A percentile compares a stretch with the other conserved stretches of the same genome.
Evolutionary conservation across 2,113 vertebrate genomes (phyloP).

Genomic region (Amphiprion percula): DNA sequence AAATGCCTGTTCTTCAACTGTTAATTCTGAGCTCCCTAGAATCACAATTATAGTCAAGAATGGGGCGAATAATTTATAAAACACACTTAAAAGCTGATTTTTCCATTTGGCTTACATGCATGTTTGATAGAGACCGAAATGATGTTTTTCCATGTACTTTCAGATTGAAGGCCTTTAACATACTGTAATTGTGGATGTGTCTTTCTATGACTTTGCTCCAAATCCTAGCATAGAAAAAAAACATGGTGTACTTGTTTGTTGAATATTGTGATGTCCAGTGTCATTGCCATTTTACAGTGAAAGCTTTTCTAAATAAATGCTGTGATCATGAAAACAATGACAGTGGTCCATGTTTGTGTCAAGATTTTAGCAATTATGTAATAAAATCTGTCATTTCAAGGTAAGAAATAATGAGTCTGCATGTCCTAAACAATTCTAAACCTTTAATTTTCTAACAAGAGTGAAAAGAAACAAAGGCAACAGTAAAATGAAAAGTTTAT

Average conservation of each 20-base stretch:
- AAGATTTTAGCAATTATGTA: background rate
- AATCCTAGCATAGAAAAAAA: conserved; percentile 56
- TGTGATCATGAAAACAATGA: conserved; percentile 39
- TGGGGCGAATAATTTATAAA: background rate
- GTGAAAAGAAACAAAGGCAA: conserved; percentile 88
- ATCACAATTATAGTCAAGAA: background rate
- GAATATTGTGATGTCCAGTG: conserved; percentile 69
- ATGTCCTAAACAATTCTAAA: conserved; percentile 88
- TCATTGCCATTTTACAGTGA: conserved; percentile 69
- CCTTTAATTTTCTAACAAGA: conserved; percentile 89
- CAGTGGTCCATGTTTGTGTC: background rate
- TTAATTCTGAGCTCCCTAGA: background rate
- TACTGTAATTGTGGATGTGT: conserved; percentile 66
- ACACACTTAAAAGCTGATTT: conserved; percentile 21
- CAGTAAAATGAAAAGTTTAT: conserved; percentile 87
- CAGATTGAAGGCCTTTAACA: conserved; percentile 52
- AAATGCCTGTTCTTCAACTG: background rate
- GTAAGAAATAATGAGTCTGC: conserved; percentile 51
- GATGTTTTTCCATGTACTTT: conserved; percentile 37
- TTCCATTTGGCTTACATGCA: conserved; percentile 67
- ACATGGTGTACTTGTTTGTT: conserved; percentile 61
- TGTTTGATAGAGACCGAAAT: conserved; percentile 63
- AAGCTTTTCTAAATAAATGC: conserved; percentile 79
- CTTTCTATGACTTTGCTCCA: conserved; percentile 64
- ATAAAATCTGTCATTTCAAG: background rate